These are phyloP conservation scores for Cinclus mexicanus DNA, from an alignment of 2,113 vertebrate species.

Conservation along the genomic window DNA sequence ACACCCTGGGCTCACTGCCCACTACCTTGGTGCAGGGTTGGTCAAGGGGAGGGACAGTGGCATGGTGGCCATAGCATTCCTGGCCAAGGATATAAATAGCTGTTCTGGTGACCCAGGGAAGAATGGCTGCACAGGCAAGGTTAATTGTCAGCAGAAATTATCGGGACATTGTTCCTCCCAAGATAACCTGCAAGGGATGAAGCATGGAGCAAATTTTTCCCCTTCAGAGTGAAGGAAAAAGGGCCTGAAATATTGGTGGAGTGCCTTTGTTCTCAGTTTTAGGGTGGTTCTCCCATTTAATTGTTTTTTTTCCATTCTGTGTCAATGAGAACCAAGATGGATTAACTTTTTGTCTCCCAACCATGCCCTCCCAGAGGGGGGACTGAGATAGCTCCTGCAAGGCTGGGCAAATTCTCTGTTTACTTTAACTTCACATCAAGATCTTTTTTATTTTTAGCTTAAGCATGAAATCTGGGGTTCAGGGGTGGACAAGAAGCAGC, in stretches of 20 bases:
- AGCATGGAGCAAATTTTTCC: conserved; percentile 9
- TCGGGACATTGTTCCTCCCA: conserved; percentile 21
- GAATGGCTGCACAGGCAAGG: neutral
- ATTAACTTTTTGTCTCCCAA: conserved; percentile 1
- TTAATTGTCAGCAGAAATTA: conserved; percentile 52
- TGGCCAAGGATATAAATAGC: conserved; percentile 11
- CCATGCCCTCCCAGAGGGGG: neutral
- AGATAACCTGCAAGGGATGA: conserved; percentile 48
- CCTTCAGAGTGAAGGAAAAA: conserved; percentile 42
- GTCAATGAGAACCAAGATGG: neutral
- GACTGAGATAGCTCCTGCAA: neutral
- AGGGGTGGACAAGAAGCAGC: neutral
- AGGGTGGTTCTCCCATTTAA: neutral
- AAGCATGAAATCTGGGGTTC: neutral
- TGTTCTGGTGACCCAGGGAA: conserved; percentile 25
- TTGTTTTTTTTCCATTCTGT: neutral
- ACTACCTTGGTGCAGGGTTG: neutral
- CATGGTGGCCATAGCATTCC: neutral
- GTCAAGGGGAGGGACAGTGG: neutral
- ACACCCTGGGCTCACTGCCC: fast-evolving
- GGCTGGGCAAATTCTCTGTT: neutral
- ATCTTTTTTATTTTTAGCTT: neutral
- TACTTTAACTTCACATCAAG: neutral
- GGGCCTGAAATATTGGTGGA: conserved; percentile 35
- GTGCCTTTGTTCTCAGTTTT: conserved; percentile 41